A percentile compares a stretch with the other conserved stretches of the same genome.
Evolutionary conservation across 2,888 invertebrate genomes (phyloP).

Genomic region (Drosophila glabriapex): DNA sequence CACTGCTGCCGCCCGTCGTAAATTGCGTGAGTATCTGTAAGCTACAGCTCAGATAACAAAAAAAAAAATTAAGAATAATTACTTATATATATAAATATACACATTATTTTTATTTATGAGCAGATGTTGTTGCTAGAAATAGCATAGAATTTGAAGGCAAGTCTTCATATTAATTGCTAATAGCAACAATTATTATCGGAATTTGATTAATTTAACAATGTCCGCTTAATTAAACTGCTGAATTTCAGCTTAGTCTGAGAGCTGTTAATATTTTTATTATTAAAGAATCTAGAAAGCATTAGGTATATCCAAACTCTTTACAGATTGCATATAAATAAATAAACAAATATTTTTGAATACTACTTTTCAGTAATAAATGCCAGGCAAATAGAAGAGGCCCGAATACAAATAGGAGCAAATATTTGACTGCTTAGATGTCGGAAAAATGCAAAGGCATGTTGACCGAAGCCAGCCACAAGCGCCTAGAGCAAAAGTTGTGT

Average conservation of each 20-base stretch:
- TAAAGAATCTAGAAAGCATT: background rate
- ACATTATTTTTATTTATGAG: constrained; percentile 48
- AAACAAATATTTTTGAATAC: constrained; percentile 23
- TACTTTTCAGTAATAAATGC: constrained; percentile 10
- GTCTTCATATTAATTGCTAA: constrained; percentile 11
- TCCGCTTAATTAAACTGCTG: background rate
- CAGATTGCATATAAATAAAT: background rate
- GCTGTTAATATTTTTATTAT: too few species aligned
- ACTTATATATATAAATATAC: background rate
- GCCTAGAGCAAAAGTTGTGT: constrained; percentile 9
- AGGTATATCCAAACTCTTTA: background rate
- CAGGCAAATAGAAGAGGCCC: background rate
- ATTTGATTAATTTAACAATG: background rate
- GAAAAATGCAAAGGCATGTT: constrained; percentile 4
- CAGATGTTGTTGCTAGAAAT: constrained; percentile 11
- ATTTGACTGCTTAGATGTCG: constrained; percentile 2
- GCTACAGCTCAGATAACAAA: background rate
- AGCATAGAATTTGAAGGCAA: background rate
- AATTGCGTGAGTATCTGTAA: constrained; percentile 89
- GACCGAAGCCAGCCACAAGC: background rate
- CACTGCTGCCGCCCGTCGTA: constrained; percentile 93
- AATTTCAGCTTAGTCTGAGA: background rate
- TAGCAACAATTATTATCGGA: constrained; percentile 17
- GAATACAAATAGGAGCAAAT: background rate
- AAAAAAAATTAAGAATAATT: constrained; percentile 1